These are phyloP conservation scores for Cheirogaleus major DNA, from an alignment of 2,797 vertebrate genomes.

Conservation along the genomic window DNA sequence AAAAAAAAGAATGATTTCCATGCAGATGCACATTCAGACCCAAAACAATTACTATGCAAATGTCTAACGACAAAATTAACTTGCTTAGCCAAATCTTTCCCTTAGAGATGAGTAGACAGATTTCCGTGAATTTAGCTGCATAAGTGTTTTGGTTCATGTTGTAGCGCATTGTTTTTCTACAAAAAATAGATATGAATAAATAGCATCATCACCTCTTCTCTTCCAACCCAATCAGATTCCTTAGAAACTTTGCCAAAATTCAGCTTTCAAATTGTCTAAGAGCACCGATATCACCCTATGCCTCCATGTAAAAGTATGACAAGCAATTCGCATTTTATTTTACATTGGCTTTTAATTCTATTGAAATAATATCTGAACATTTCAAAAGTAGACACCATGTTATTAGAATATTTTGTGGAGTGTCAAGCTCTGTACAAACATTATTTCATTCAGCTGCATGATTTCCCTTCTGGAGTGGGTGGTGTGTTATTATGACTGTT, in stretches of 20 bases:
- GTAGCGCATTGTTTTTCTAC: slow-evolving; percentile 14
- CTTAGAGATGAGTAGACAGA: slow-evolving; percentile 32
- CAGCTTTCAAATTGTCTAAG: slow-evolving; percentile 45
- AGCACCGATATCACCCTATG: slow-evolving; percentile 13
- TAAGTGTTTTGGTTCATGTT: slow-evolving; percentile 10
- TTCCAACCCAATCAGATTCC: not conserved
- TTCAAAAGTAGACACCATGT: slow-evolving; percentile 58
- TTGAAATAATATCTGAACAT: slow-evolving; percentile 64
- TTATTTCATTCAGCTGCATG: slow-evolving; percentile 55
- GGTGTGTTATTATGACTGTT: slow-evolving; percentile 14
- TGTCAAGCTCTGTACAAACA: slow-evolving; percentile 56
- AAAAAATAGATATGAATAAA: slow-evolving; percentile 42
- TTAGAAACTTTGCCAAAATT: slow-evolving; percentile 33
- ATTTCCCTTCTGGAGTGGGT: slow-evolving; percentile 48
- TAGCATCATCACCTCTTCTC: not conserved
- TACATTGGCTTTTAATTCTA: slow-evolving; percentile 65
- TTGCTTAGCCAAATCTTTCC: slow-evolving; percentile 51
- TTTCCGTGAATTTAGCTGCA: slow-evolving; percentile 21
- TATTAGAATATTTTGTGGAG: slow-evolving; percentile 65
- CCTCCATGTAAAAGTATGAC: slow-evolving; percentile 3
- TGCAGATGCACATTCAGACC: slow-evolving; percentile 42
- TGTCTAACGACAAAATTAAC: slow-evolving; percentile 60
- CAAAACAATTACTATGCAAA: slow-evolving; percentile 65
- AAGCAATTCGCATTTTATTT: slow-evolving; percentile 58
- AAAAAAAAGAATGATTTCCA: slow-evolving; percentile 23